phyloP scores from a whole-genome alignment of 2,888 invertebrate genomes.

The Thecophora atra region DNA sequence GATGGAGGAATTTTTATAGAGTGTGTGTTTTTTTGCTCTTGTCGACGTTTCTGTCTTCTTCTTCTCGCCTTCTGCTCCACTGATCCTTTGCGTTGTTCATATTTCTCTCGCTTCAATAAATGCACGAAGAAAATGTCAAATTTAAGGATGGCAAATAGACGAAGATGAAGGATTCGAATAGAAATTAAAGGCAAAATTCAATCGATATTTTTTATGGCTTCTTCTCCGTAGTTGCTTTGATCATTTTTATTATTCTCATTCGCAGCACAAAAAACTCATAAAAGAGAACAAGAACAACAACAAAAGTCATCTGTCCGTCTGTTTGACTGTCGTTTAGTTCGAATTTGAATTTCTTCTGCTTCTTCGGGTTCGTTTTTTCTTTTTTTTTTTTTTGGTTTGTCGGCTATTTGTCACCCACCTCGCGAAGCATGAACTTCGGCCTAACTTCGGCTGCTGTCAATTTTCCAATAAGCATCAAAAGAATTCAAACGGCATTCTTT shows the following conservation, averaged over 20 bases:
- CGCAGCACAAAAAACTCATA: background rate
- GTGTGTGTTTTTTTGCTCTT: no score
- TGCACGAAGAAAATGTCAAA: constrained; percentile 13
- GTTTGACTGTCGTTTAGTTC: background rate
- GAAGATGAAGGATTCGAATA: background rate
- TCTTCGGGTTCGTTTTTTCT: no score
- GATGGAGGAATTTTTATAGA: no score
- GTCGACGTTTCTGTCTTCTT: no score
- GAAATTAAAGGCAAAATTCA: background rate
- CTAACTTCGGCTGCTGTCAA: constrained; percentile 30
- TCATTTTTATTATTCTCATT: background rate
- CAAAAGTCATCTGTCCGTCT: constrained; percentile 16
- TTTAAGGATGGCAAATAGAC: background rate
- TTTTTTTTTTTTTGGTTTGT: no score
- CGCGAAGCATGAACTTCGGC: background rate
- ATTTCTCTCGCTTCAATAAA: constrained; percentile 18
- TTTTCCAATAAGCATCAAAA: constrained; percentile 36
- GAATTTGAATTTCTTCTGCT: constrained; percentile 16
- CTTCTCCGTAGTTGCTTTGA: background rate
- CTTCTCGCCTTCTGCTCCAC: no score
- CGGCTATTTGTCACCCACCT: background rate
- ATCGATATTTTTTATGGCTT: background rate
- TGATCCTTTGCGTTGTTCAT: background rate
- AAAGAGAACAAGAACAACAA: no score
- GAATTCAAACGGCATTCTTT: constrained; percentile 32